Base-by-base conservation (phyloP, 1,140 invertebrate species). In the honey bee (Apis mellifera) region DNA sequence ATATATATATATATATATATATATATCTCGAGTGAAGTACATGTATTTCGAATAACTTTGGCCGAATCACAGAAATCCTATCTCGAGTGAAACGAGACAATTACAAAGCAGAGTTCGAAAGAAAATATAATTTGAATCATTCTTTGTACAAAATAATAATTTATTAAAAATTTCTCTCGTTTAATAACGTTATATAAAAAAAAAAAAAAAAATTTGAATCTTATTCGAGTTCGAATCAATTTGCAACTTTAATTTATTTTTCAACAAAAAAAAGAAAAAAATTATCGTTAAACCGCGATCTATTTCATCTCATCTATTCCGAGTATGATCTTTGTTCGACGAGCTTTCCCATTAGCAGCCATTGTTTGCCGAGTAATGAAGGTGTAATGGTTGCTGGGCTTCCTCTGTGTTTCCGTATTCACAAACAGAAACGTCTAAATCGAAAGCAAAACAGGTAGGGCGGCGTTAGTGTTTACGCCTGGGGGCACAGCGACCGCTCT, bases 1-100 rank as follows among this genome's bases (percentile, higher is more conserved):
- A 19, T 68, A 42, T 68, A 68, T 50, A 8, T n/a, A n/a, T n/a
- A n/a, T n/a, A n/a, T n/a, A n/a, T n/a, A n/a, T n/a, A n/a, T n/a
- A n/a, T n/a, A n/a, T n/a, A n/a, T n/a, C n/a, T 48, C 66, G 66
- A 68, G n/a, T 68, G 66, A 68, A 68, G 32, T 48, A 21, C 66
- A 68, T 50, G 42, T 23, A 68, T 48, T 42, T 26, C 42, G 42
- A 13, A 68, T 68, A 50, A 42, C 66, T 68, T 50, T 68, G 3
- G 19, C 19, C 19, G 66, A 48, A 50, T 48, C 42, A 50, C 42
- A 19, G 19, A 50, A 42, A 68, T 68, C 13, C 42, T 68, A 17
- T 21, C 42, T 50, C 32, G 65, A 64, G 13, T 48, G 42, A 42
- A 68, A 12, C 65, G n/a, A 68, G 66, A 68, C 66, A 50, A 68